Conservation (phyloP, 2,113 vertebrate genomes). For the Macrotis lagotis region DNA sequence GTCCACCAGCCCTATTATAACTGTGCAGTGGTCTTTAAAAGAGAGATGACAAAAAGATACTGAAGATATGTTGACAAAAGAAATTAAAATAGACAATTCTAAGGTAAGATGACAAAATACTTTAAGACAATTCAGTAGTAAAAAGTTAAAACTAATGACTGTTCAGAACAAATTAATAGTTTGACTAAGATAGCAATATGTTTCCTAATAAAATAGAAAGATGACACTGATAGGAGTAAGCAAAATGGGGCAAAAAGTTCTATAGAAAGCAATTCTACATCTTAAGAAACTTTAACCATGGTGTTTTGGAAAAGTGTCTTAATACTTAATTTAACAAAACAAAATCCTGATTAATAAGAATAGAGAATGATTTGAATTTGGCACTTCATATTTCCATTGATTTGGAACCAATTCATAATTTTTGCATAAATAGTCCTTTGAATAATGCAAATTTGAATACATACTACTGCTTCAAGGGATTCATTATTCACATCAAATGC, state of each 20-base stretch:
- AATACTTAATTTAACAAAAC: neutral
- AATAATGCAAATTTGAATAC: neutral
- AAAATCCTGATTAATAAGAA: neutral
- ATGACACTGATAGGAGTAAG: neutral
- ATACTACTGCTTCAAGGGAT: neutral
- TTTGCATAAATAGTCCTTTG: neutral
- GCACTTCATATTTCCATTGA: neutral
- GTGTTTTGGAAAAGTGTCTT: neutral
- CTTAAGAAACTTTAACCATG: neutral
- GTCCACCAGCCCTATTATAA: neutral
- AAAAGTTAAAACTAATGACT: neutral
- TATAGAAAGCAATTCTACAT: neutral
- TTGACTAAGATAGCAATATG: neutral
- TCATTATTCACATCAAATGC: neutral
- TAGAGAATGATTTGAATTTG: neutral
- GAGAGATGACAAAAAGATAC: slow-evolving; percentile 42
- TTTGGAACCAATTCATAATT: neutral
- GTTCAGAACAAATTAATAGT: neutral
- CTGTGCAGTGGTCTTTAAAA: slow-evolving; percentile 48
- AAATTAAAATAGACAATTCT: neutral
- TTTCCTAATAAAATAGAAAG: neutral
- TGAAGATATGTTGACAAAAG: slow-evolving; percentile 3
- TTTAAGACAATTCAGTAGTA: neutral
- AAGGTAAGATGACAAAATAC: neutral
- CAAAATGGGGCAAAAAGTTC: neutral